These are phyloP conservation scores for Ochropacha duplaris DNA, from an alignment of 2,888 invertebrate genomes.

Conservation along the genomic window DNA sequence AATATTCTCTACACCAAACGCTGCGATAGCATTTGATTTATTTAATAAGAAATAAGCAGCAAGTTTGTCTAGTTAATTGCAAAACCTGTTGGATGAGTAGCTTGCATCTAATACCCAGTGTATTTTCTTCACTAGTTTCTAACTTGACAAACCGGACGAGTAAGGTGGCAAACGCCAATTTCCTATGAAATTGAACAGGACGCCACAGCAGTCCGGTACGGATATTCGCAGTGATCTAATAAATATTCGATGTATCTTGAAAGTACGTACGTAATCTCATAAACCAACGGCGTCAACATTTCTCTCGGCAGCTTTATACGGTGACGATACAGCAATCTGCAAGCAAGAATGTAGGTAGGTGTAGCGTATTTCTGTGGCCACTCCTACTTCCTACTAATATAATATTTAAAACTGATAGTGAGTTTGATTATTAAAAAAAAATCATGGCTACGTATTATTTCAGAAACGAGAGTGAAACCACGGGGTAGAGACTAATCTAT, in stretches of 20 bases:
- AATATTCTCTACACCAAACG: not conserved
- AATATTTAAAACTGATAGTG: too few relatives aligned
- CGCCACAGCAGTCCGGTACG: slow-evolving; percentile 10
- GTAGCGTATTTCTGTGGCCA: too few relatives aligned
- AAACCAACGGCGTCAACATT: not conserved
- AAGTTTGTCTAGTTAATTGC: not conserved
- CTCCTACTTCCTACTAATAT: too few relatives aligned
- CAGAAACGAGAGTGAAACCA: too few relatives aligned
- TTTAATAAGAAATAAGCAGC: not conserved
- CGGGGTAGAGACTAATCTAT: too few relatives aligned
- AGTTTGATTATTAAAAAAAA: too few relatives aligned
- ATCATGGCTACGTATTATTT: too few relatives aligned
- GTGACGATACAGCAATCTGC: not conserved
- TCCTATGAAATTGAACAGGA: slow-evolving; percentile 51
- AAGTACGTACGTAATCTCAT: not conserved
- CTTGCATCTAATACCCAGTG: slow-evolving; percentile 1
- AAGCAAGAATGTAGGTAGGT: not conserved
- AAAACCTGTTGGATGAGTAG: slow-evolving; percentile 5
- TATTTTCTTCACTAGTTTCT: not conserved
- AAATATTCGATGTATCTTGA: slow-evolving; percentile 10
- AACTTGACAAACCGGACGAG: slow-evolving; percentile 1
- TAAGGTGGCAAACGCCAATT: slow-evolving; percentile 40
- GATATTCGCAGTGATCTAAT: slow-evolving; percentile 12
- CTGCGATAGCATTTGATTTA: not conserved
- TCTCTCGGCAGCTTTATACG: not conserved